A percentile compares a stretch with the other conserved stretches of the same genome.
Evolutionary conservation across 2,888 invertebrate genomes (phyloP).

Genomic region (Crematogaster levior): DNA sequence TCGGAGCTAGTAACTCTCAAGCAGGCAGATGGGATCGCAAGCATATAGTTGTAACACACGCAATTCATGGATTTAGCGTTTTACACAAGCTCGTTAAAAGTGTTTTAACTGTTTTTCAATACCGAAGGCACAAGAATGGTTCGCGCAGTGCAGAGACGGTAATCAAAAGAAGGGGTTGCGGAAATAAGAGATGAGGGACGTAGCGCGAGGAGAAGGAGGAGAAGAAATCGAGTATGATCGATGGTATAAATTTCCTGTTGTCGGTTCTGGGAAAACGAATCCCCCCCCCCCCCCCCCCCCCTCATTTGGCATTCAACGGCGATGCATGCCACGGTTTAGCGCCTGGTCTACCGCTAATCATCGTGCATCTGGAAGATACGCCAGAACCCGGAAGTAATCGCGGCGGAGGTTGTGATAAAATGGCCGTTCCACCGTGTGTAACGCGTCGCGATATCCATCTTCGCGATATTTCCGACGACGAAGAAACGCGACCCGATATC

Average conservation of each 20-base stretch:
- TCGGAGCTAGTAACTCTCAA: neutral
- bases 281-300: conserved; percentile 56
- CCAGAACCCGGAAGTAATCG: conserved; percentile 65
- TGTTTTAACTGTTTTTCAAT: neutral
- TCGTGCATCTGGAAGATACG: conserved; percentile 65
- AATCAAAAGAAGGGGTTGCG: conserved; percentile 24
- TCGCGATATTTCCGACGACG: conserved; percentile 32
- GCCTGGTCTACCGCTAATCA: conserved; percentile 71
- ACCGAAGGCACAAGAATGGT: neutral
- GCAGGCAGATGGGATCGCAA: neutral
- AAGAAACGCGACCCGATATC: neutral
- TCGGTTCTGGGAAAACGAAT: conserved; percentile 60
- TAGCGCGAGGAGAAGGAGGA: neutral
- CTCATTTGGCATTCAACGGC: conserved; percentile 67
- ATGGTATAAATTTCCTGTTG: conserved; percentile 66
- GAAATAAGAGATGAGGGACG: neutral
- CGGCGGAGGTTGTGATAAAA: conserved; percentile 35
- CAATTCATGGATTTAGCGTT: conserved; percentile 15
- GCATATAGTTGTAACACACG: neutral
- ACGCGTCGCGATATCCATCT: conserved; percentile 36
- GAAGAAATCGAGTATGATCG: conserved; percentile 44
- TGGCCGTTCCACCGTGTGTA: conserved; percentile 14
- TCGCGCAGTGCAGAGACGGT: conserved; percentile 13
- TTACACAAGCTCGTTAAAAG: conserved; percentile 23
- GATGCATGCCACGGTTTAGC: conserved; percentile 60